Base-by-base conservation (phyloP, 1,140 invertebrate genomes). In the Calephelis virginiensis region DNA sequence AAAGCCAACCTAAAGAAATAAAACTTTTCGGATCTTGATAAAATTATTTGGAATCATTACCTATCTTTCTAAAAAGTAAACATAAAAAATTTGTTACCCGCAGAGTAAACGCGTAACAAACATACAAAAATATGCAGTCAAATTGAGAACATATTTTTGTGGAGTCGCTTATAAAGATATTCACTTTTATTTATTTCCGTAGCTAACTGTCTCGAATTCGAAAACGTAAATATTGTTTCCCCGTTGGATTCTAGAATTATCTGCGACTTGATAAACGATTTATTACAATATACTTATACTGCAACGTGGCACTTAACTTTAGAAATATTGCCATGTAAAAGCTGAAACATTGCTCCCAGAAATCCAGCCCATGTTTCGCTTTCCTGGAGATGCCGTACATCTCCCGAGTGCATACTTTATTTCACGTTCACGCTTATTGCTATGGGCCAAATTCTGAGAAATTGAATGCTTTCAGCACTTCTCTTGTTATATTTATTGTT, bases 341-440 rank as follows among this genome's bases (percentile, higher is more conserved):
- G 45, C 53, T 66, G 62, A 72, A 71, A 72, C 68, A 74, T 70
- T 62, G 69, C 66, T 70, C 43, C 28, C 38, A 17, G 47, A 64
- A 71, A 64, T 67, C 65, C 64, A 50, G 63, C 17, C 64, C 63
- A 53, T 13, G 48, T 60, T 53, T 53, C 14, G 49, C 49, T 53
- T 53, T 53, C 49, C 13, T 14, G 66, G 40, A 56, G 63, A 49
- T 17, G 49, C 61, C 63, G 67, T 72, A 64, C 68, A 72, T 72
- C 72, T 76, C 64, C 59, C 63, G 62, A 61, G 60, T 64, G 76
- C 71, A 78, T 72, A 75, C 67, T 78, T 78, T 72, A 65, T 53
- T 66, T 62, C 48, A 48, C 17, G 37, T 14, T 45, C 38, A 11
- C 64, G 14, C 65, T 70, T 70, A 70, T 70, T 70, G 61, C 65